Evolutionary conservation across 2,797 vertebrate species (phyloP), one percentile per base, ranked within the genome.

Genomic region (Mareca penelope): DNA sequence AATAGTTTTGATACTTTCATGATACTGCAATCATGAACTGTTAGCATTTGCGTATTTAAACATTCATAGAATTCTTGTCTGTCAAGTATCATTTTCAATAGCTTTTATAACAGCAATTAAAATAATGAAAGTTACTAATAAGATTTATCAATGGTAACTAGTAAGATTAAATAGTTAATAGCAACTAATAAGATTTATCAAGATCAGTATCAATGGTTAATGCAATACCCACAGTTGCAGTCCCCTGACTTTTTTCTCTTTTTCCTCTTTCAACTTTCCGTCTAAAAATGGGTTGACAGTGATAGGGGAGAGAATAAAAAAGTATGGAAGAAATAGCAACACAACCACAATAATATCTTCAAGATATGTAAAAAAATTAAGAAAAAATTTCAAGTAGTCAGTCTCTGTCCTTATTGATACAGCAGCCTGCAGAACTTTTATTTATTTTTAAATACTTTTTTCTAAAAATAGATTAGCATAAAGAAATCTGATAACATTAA

Each of bases 1-100:
- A 88, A 83, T 61, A 92, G 93, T 73, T 86, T 11, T 85, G 71
- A 80, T 93, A 48, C 26, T 81, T 80, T 72, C 63, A 33, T 10
- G 64, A 90, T 61, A 93, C 12, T 7, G 4, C 44, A 85, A 77
- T 39, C 24, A 77, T 16, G 65, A 89, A 92, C 77, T 12, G 75
- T 39, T 24, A 50, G 48, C 48, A 50, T 50, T 50, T 68, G 55
- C 24, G 40, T 90, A 12, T n/a, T 87, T 73, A 80, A 83, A 70
- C 29, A 80, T 82, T 89, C 48, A 90, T 23, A 57, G 48, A 82
- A 53, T 60, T 77, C 21, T 42, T 81, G 12, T 26, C 28, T 73
- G 35, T 60, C 52, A 77, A 92, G 89, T 63, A 39, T 9, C 22
- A 83, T 80, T 94, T 90, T 50, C 61, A 85, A 2, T 75, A 83